Conservation (phyloP, 2,797 vertebrate genomes). For the Leucoraja ocellata region DNA sequence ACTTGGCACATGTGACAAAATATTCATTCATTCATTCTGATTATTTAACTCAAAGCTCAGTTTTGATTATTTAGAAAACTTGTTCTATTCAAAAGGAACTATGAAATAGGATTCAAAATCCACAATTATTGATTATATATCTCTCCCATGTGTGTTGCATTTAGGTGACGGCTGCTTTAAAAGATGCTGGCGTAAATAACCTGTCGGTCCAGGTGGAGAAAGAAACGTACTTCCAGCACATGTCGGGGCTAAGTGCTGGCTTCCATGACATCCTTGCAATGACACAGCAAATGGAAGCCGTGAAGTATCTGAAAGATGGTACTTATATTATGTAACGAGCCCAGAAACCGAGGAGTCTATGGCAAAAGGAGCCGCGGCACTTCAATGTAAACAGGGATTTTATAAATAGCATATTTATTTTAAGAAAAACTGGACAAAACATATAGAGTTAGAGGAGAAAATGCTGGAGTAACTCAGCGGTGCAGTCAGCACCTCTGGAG, state of each 20-base stretch:
- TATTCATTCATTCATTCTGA: too few species aligned
- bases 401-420: conserved; percentile 36
- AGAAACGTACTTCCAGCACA: conserved; percentile 95
- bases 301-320: conserved; percentile 86
- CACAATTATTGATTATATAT: background rate
- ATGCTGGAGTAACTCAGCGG: too few species aligned
- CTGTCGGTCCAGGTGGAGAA: conserved; percentile 93
- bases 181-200: conserved; percentile 91
- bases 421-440: background rate
- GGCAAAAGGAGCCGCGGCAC: background rate
- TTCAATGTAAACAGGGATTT: background rate
- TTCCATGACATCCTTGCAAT: conserved; percentile 90
- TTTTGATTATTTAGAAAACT: background rate
- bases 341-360: conserved; percentile 3
- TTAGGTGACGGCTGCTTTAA: conserved; percentile 83
- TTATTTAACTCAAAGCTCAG: background rate
- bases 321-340: conserved; percentile 82
- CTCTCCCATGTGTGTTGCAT: background rate
- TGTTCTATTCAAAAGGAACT: background rate
- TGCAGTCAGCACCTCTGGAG: too few species aligned
- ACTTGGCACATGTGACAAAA: too few species aligned
- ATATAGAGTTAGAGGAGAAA: too few species aligned
- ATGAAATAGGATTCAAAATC: background rate
- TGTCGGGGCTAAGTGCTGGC: conserved; percentile 91
- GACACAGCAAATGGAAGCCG: conserved; percentile 89